Base-by-base conservation (phyloP, 2,888 invertebrate genomes). In the Dyspetes luteomarginatus region DNA sequence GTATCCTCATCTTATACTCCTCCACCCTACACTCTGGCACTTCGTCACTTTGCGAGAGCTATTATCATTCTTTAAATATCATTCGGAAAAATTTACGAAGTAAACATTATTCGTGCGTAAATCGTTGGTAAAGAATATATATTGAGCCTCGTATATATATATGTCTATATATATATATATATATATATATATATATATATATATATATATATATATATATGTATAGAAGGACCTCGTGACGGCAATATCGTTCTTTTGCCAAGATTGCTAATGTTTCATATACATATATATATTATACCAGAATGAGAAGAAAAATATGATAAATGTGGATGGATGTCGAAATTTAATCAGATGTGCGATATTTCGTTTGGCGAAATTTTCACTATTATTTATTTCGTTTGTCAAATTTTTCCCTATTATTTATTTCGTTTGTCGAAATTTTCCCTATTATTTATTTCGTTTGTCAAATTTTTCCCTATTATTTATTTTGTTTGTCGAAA, bases 1-100 rank as follows among this genome's bases (percentile, higher is more conserved):
- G 43, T 65, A 36, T 43, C 67, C 50, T 15, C 36, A 19, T 24
- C 41, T n/a, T 50, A 58, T 60, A 19, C 56, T 43, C 19, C 68
- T 68, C 19, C 17, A 5, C 36, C 36, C 36, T 22, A 48, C 56
- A 73, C 52, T 72, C 74, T 79, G 74, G 79, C 81, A 79, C 78
- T 82, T 75, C 68, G 67, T 82, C 81, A 81, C 76, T 74, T 77
- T 55, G 55, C 72, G 30, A 69, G 48, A 78, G 67, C 75, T 74
- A 81, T 81, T 81, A 82, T 81, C 82, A 77, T 81, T 81, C 74
- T 82, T 82, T 74, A 81, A 82, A 82, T 78, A 82, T 80, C 75
- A 73, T 78, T 56, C 65, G 55, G 52, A 43, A n/a, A 60, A 80
- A 80, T 76, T 80, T 78, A 74, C 74, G 73, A 58, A 73, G 65